Evolutionary conservation across 2,888 invertebrate species (phyloP), one percentile per base, ranked within the genome.

Genomic region (Sminthurinus aureus): DNA sequence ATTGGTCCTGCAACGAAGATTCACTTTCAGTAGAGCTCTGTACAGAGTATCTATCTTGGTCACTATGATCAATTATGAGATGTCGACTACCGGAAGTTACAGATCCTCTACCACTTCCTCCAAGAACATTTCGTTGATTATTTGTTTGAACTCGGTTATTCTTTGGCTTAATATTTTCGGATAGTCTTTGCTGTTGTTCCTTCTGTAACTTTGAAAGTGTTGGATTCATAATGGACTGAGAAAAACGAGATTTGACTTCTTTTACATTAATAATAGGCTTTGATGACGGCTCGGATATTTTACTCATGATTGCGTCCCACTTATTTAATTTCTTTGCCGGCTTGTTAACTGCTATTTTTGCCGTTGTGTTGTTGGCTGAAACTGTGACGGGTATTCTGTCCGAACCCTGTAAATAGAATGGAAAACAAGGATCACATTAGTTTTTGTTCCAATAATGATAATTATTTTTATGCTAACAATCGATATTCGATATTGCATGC

Each of bases 171-270:
- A 15, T 22, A 22, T 71, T 18, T 22, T 22, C 4, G 13, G 22
- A 22, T n/a, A n/a, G n/a, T n/a, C n/a, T n/a, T n/a, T 8, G 66
- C 15, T 20, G 66, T 18, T 6, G 66, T 15, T 6, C n/a, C 15
- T 18, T 6, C n/a, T 66, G n/a, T n/a, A n/a, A n/a, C n/a, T n/a
- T n/a, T 11, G 52, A 52, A 52, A 13, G 13, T 52, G 8, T 52
- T 52, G 52, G 52, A 52, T 52, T 52, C 9, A 13, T 52, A 11
- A 15, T 12, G 18, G 50, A 8, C 50, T 67, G 67, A 50, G 38
- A 20, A 85, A 96, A 94, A 91, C 96, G 95, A 76, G 97, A 96
- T 91, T 97, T 97, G 64, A 97, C 94, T 90, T 97, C 96, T 91
- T 95, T 96, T 87, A 94, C 91, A 84, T 91, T 91, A 87, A 94